Evolutionary conservation across 2,888 invertebrate genomes (phyloP), one percentile per base, ranked within the genome.

Genomic region (Meliscaeva auricollis): DNA sequence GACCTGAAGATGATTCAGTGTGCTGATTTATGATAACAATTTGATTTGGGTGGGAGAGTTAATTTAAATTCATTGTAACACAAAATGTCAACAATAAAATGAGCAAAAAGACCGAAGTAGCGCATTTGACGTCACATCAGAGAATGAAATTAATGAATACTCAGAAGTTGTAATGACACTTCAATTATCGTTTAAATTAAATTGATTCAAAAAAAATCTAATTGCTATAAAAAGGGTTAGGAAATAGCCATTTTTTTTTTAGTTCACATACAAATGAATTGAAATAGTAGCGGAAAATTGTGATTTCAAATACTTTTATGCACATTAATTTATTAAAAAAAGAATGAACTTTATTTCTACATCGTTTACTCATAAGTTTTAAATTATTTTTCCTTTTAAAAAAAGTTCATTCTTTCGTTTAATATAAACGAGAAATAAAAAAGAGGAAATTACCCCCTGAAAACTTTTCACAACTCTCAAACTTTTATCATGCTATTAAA

Each of bases 1-100:
- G 20, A 56, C 69, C 46, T 75, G 22, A 41, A 78, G 78, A 73
- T 74, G 69, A 74, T 64, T 83, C 69, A 74, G 50, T 78, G 17
- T 46, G 13, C 38, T 84, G 83, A 70, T 84, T 64, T 84, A 84
- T 79, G 58, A 66, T 69, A 41, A 41, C 4, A n/a, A 7, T 66
- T 38, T 46, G 46, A 26, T n/a, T 3, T 30, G 9, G 32, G 15
- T 22, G 56, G 7, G 41, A 30, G 2, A 56, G 41, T 15, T 44
- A 50, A 56, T 66, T 32, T 66, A 20, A 48, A 76, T 70, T 81
- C 58, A 76, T 56, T 35, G 15, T 15, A 56, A 56, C 58, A 56
- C 50, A 60, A n/a, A n/a, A 68, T 58, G 60, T 32, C 30, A 32
- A 32, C 17, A 73, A 35, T 46, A 11, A 11, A 38, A 38, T 38